Base-by-base conservation (phyloP, 2,113 vertebrate species). In the Platycercus adscitus region DNA sequence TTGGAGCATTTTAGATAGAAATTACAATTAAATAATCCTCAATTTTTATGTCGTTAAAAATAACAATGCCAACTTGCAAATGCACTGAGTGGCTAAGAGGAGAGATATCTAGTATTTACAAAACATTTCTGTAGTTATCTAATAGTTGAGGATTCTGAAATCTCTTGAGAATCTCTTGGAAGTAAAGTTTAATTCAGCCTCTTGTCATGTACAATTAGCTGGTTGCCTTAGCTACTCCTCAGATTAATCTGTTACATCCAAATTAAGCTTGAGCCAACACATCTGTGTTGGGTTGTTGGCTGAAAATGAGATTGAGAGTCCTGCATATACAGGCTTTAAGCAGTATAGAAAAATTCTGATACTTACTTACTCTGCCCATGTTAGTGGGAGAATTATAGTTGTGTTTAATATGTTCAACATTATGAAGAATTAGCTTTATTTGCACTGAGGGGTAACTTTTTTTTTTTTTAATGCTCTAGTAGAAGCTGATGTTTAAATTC, bases 151-250 rank as follows among this genome's bases (percentile, higher is more conserved):
- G 63, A 29, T 47, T 52, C 58, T 81, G 41, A 86, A 92, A 89
- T 83, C 68, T 49, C 49, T 92, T 44, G 63, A 73, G 68, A 88
- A 77, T 69, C 58, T 52, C 52, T 83, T 21, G 7, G n/a, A 83
- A 65, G 44, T 60, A 60, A 79, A 82, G 65, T 82, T 91, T 72
- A 77, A 86, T 44, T 92, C 33, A 33, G 58, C 44, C n/a, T 92
- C 63, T 72, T 69, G 35, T 86, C 66, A 68, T 7, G 8, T 93
- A 35, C 47, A 61, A 66, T 93, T 87, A 72, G 75, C 6, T 75
- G 70, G 82, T 95, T 93, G 71, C 63, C 91, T 90, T 83, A 83
- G 82, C 71, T 93, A 88, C 63, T 52, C 65, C 61, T 86, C 66
- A 72, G 43, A 88, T 50, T 28, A 71, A 88, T 91, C 53, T 61